These are phyloP conservation scores for Drosophila tanythrix DNA, from an alignment of 2,888 invertebrate species.

Conservation along the genomic window DNA sequence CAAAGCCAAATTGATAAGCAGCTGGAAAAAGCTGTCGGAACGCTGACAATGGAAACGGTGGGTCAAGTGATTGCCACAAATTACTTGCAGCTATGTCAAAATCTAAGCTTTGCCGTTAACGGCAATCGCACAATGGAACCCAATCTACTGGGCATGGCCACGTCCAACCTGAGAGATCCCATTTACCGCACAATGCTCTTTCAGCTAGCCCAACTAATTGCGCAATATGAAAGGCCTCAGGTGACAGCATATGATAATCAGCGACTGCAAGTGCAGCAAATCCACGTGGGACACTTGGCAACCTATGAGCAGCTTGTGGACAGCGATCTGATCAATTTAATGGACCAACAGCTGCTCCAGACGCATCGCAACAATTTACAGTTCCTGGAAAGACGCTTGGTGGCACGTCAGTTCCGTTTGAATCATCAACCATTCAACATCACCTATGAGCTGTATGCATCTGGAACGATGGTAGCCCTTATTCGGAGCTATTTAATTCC, in stretches of 20 bases:
- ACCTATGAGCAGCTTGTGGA: slow-evolving; percentile 89
- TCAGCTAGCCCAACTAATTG: slow-evolving; percentile 87
- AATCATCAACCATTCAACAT: slow-evolving; percentile 89
- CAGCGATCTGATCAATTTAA: slow-evolving; percentile 86
- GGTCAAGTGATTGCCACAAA: slow-evolving; percentile 33
- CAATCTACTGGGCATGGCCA: slow-evolving; percentile 52
- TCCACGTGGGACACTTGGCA: slow-evolving; percentile 87
- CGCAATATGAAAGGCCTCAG: slow-evolving; percentile 85
- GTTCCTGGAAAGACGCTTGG: slow-evolving; percentile 56
- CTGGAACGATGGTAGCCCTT: slow-evolving; percentile 86
- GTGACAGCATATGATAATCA: slow-evolving; percentile 68
- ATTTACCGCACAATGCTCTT: slow-evolving; percentile 88
- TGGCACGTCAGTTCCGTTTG: slow-evolving; percentile 88
- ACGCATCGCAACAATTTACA: slow-evolving; percentile 65
- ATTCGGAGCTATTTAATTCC: slow-evolving; percentile 89
- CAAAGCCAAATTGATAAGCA: slow-evolving; percentile 44
- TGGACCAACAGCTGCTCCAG: slow-evolving; percentile 73
- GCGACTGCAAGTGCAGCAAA: slow-evolving; percentile 86
- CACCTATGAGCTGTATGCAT: slow-evolving; percentile 86
- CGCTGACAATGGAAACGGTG: slow-evolving; percentile 19
- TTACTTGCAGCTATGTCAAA: slow-evolving; percentile 46
- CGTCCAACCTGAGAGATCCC: slow-evolving; percentile 87
- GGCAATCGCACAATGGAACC: slow-evolving; percentile 86
- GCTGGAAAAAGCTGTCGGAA: slow-evolving; percentile 7
- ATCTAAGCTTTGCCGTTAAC: slow-evolving; percentile 53